A percentile compares a stretch with the other conserved stretches of the same genome.
Conservation (phyloP, 2,797 vertebrate species). For the Psittacula echo region DNA sequence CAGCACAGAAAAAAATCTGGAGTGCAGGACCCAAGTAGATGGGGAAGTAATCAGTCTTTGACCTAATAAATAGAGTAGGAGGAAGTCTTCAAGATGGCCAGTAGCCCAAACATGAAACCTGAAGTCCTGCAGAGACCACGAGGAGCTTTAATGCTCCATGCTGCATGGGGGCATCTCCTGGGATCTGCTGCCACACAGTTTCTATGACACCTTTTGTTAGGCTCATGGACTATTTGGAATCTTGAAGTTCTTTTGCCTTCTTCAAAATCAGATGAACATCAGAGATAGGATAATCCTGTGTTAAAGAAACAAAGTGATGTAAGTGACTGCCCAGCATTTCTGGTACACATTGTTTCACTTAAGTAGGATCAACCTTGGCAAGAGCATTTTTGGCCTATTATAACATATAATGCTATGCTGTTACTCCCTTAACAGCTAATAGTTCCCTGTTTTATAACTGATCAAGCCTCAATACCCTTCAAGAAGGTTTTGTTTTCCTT, state of each 20-base stretch:
- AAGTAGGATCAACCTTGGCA: background rate
- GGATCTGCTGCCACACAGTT: background rate
- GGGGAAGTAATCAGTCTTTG: conserved; percentile 23
- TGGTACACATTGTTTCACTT: background rate
- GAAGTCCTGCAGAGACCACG: background rate
- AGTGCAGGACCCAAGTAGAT: conserved; percentile 23
- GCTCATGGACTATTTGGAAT: conserved; percentile 80
- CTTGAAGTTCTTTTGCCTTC: conserved; percentile 95
- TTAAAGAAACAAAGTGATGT: background rate
- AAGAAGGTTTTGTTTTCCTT: background rate
- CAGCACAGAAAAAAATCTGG: conserved; percentile 42
- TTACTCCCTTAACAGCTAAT: background rate
- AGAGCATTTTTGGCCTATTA: background rate
- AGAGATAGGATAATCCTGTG: conserved; percentile 95
- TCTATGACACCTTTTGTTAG: background rate
- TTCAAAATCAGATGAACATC: conserved; percentile 93
- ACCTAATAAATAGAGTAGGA: conserved; percentile 63
- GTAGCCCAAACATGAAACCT: conserved; percentile 28
- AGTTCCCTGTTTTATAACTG: conserved; percentile 6
- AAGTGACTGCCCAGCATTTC: background rate
- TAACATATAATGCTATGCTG: fast-evolving
- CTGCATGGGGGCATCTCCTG: background rate
- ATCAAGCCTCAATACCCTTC: background rate
- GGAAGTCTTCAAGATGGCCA: conserved; percentile 21
- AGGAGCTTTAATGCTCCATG: background rate